Evolutionary conservation across 2,888 invertebrate genomes (phyloP).

Genomic region (Lottia scabra): DNA sequence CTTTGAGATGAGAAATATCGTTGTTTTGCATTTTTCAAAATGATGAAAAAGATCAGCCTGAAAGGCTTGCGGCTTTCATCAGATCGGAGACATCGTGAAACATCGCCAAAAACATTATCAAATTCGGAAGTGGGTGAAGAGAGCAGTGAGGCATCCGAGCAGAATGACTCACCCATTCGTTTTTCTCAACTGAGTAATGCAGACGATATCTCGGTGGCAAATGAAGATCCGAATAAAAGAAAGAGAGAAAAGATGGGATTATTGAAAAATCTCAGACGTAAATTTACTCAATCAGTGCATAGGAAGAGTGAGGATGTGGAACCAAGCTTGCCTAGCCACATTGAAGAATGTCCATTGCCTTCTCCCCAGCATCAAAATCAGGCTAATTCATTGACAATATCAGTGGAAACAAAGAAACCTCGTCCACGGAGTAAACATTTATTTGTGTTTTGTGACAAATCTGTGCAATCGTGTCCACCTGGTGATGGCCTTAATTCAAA

Average conservation of each 20-base stretch:
- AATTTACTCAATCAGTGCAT: conserved; percentile 46
- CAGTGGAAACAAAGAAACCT: conserved; percentile 41
- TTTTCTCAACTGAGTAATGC: conserved; percentile 35
- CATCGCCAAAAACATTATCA: conserved; percentile 23
- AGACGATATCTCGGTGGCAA: conserved; percentile 36
- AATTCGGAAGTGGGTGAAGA: conserved; percentile 22
- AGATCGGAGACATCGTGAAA: conserved; percentile 25
- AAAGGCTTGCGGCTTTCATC: conserved; percentile 45
- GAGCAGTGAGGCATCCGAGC: conserved; percentile 22
- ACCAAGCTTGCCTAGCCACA: conserved; percentile 30
- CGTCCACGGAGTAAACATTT: conserved; percentile 47
- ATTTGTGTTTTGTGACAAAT: conserved; percentile 44
- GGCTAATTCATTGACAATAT: conserved; percentile 14
- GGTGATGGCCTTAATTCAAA: conserved; percentile 55
- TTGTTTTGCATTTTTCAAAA: conserved; percentile 25
- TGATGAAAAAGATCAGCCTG: conserved; percentile 54
- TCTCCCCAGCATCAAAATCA: conserved; percentile 27
- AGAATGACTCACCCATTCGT: conserved; percentile 25
- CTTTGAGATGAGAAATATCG: conserved; percentile 22
- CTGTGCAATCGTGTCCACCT: conserved; percentile 47
- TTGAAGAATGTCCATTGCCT: conserved; percentile 35
- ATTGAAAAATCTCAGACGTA: conserved; percentile 48
- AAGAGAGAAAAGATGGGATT: conserved; percentile 55
- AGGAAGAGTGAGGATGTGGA: conserved; percentile 41
- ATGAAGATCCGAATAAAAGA: conserved; percentile 32